These are phyloP conservation scores for Onychomys leucogaster DNA, from an alignment of 2,797 vertebrate species.

Conservation along the genomic window DNA sequence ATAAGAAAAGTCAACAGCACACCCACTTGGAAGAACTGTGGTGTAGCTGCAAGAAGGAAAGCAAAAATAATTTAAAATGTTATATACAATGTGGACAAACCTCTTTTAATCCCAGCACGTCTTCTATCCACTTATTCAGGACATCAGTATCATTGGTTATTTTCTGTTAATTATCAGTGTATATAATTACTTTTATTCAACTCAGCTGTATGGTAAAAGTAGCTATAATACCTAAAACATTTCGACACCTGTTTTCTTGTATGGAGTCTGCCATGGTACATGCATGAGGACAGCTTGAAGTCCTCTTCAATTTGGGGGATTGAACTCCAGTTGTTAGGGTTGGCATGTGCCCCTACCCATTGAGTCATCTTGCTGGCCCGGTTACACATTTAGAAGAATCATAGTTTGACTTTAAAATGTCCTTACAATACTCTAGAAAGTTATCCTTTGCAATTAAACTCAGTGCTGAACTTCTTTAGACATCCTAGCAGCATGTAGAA, in stretches of 20 bases:
- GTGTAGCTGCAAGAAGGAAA: background rate
- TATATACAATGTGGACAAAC: background rate
- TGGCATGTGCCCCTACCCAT: background rate
- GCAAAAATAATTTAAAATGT: conserved; percentile 23
- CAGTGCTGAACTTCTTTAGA: conserved; percentile 13
- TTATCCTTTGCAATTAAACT: conserved; percentile 32
- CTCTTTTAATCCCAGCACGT: background rate
- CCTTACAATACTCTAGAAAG: conserved; percentile 7
- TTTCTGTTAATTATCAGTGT: conserved; percentile 35
- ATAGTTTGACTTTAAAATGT: conserved; percentile 63
- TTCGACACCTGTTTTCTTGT: background rate
- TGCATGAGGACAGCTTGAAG: background rate
- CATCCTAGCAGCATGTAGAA: background rate
- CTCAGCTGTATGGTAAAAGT: background rate
- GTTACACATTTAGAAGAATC: background rate
- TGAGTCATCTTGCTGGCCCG: background rate
- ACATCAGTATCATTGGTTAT: conserved; percentile 7
- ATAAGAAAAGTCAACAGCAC: background rate
- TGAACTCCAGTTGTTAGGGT: background rate
- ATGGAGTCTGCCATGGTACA: background rate
- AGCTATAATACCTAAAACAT: background rate
- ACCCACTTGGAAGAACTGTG: background rate
- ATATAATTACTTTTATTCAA: conserved; percentile 25
- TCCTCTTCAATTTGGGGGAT: background rate
- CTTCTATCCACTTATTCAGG: background rate